Evolutionary conservation across 2,797 vertebrate genomes (phyloP), one percentile per base, ranked within the genome.

Genomic region (Chiroxiphia lanceolata): DNA sequence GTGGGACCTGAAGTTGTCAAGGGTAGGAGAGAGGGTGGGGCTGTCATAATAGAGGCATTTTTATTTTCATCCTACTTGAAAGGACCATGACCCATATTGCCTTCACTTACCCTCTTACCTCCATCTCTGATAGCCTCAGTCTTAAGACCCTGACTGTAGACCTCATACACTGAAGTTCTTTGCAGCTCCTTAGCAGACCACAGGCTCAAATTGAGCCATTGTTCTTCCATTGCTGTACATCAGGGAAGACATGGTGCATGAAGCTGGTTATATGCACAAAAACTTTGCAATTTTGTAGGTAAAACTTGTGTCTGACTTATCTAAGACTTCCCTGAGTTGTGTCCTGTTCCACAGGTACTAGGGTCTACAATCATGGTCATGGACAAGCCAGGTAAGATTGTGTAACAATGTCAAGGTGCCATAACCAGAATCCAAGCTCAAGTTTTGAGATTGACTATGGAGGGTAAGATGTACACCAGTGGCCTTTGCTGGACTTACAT

Each of bases 161-260:
- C 26, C 29, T 34, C 3, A 11, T 3, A 34, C 0, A 0, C 1
- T 75, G 25, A 16, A 57, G 48, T 45, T 12, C 23, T 45, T 50
- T 40, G 23, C 36, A 70, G 17, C 18, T 40, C 22, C 25, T 63
- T 21, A 40, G 34, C 45, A 54, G 40, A 56, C 8, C 1, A 2
- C 3, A 3, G 53, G 59, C 26, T 64, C 22, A 27, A 31, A 13
- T 5, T 0, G 0, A 65, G 34, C 10, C 44, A 4, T 26, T 51
- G 60, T 23, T 72, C 18, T 23, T n/a, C 9, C 19, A 7, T 6
- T 50, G 36, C 18, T 15, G 19, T 12, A 3, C 6, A 10, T 11
- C 53, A 50, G 33, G 9, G 1, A 71, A 36, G 20, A 16, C 3
- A 1, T 6, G 48, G 22, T 23, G 17, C 20, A 6, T 2, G 7